A percentile compares a stretch with the other conserved stretches of the same genome.
These are phyloP conservation scores for Platycheirus albimanus DNA, from an alignment of 2,888 invertebrate genomes.

Conservation along the genomic window DNA sequence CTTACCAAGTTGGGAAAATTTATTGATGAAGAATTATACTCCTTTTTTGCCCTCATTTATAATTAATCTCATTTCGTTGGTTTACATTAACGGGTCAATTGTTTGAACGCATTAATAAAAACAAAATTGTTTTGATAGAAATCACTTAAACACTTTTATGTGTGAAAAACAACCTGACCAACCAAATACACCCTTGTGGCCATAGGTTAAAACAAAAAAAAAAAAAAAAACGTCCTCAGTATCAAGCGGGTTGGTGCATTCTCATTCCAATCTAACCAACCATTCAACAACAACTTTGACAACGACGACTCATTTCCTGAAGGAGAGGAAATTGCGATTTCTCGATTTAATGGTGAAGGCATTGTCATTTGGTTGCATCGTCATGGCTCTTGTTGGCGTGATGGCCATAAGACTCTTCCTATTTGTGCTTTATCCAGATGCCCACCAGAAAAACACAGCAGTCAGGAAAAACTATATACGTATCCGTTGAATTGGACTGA, in stretches of 20 bases:
- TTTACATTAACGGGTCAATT: too few species aligned
- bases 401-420: conserved; percentile 20
- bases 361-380: conserved; percentile 58
- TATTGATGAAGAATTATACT: too few species aligned
- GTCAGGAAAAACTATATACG: conserved; percentile 5
- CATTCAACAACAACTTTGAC: conserved; percentile 13
- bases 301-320: conserved; percentile 65
- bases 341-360: conserved; percentile 67
- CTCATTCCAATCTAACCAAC: conserved; percentile 9
- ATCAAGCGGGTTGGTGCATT: neutral
- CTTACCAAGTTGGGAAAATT: too few species aligned
- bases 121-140: too few species aligned
- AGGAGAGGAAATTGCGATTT: conserved; percentile 70
- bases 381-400: conserved; percentile 21
- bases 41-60: too few species aligned
- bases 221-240: neutral
- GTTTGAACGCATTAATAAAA: too few species aligned
- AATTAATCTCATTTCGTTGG: too few species aligned
- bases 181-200: neutral
- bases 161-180: neutral
- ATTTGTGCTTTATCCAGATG: conserved; percentile 17
- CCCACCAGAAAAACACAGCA: conserved; percentile 12
- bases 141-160: too few species aligned
- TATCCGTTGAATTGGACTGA: conserved; percentile 29
- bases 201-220: neutral